Evolutionary conservation across 1,140 invertebrate species (phyloP).

Genomic region (Teleopsis dalmanni): DNA sequence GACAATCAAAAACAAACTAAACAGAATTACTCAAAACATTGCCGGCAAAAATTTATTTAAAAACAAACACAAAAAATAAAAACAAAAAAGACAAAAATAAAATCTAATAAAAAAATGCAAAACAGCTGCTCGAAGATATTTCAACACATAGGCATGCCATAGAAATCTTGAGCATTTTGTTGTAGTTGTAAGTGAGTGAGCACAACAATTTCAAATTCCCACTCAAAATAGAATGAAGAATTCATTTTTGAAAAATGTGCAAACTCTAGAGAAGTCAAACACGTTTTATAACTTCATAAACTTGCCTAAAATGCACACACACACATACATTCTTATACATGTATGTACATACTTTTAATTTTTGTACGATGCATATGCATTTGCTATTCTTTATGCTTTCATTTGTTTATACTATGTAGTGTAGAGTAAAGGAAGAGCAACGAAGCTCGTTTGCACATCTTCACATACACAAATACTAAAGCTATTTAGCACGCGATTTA

Average conservation of each 20-base stretch:
- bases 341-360: background rate
- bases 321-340: background rate
- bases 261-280: slow-evolving; percentile 8
- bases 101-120: slow-evolving; percentile 5
- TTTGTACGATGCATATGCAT: background rate
- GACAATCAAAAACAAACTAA: slow-evolving; percentile 7
- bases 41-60: too few relatives aligned
- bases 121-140: slow-evolving; percentile 5
- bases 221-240: background rate
- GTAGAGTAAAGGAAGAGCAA: too few relatives aligned
- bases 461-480: too few relatives aligned
- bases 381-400: background rate
- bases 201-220: slow-evolving; percentile 2
- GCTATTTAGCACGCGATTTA: too few relatives aligned
- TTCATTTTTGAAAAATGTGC: background rate
- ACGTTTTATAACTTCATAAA: slow-evolving; percentile 1
- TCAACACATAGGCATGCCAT: too few relatives aligned
- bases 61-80: slow-evolving; percentile 2
- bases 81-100: slow-evolving; percentile 1
- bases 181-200: background rate
- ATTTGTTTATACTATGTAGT: background rate
- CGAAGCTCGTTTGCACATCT: too few relatives aligned
- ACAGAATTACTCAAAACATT: too few relatives aligned
- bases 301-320: background rate
- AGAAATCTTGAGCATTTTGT: background rate